Evolutionary conservation across 1,140 invertebrate genomes (phyloP), one percentile per base, ranked within the genome.

Genomic region (Lithobius niger): DNA sequence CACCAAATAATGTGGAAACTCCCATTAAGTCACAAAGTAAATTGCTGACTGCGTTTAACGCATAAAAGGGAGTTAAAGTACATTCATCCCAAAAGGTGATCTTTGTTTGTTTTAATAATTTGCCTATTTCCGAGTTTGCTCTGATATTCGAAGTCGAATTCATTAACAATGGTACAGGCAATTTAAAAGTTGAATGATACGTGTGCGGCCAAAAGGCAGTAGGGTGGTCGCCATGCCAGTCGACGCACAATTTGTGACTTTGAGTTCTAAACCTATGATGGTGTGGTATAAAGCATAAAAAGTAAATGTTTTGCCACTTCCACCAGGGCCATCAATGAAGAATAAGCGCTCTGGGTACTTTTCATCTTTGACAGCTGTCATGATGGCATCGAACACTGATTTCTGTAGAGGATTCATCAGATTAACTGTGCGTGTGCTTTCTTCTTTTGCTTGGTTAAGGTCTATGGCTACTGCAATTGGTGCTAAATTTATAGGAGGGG

Each of bases 231-330:
- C 49, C 6, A 51, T 51, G 2, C 49, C 49, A 6, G 49, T 51
- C 19, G 18, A 51, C 18, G 49, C 49, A 27, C 21, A 19, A 6
- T n/a, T 2, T 2, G 26, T 24, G 18, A 51, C 49, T 6, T 26
- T 26, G 6, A 26, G 21, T 19, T 27, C 18, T 3, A 26, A 16
- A 3, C 53, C 52, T 16, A 2, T n/a, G 3, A 56, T 19, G 1
- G 19, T 16, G 25, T 56, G 16, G 13, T 18, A 31, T 19, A 60
- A 19, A 2, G 59, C 53, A 2, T 19, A 49, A 28, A 55, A 60
- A 6, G 44, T 22, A 44, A 40, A 60, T 13, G 59, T 60, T 48
- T 60, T 60, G 3, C 59, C 59, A 26, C 43, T 59, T 10, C 58
- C 59, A 4, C 53, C 59, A 10, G 50, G 50, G 1, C 57, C 57